Base-by-base conservation (phyloP, 2,113 vertebrate species). In the Psephotus haematonotus region DNA sequence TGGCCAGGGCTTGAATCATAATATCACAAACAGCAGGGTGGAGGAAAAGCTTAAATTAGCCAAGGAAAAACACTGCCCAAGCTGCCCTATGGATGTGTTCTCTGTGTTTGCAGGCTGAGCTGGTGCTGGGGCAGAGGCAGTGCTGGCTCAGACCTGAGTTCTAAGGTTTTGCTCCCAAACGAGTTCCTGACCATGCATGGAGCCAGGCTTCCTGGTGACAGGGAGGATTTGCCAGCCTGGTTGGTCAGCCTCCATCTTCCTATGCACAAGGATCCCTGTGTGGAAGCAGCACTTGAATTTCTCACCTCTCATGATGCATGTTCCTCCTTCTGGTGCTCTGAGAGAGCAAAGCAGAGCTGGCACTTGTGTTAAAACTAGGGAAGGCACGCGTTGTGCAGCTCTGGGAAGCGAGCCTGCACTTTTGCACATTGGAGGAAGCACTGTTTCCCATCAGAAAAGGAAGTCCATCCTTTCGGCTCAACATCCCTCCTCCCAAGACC, bases 11-110 rank as follows among this genome's bases (percentile, higher is more conserved):
- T 90, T 86, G 68, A 88, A 57, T 93, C 86, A 81, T 82, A 55
- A 25, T 49, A 20, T 49, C 3, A 7, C 4, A 2, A 71, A 22
- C 41, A 52, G 63, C 83, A 75, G 60, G 23, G 46, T 69, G 50
- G 50, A 86, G 49, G 49, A 50, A 37, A 81, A 94, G n/a, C 62
- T 89, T 70, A 44, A 60, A 60, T 60, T 62, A 78, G 46, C 55
- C 25, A 43, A 52, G 49, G 60, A 37, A 35, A 44, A 69, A 25
- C 0, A 0, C 59, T 25, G 22, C 55, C 41, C 0, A 1, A 62
- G 75, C 25, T 19, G 10, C 57, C 65, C 43, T 16, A 9, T 0
- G 0, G 71, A 11, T 50, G 22, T 1, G 0, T 49, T 57, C 15
- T 29, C 1, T 11, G 46, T 43, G 22, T 65, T 41, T 25, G 43